Base-by-base conservation (phyloP, 2,113 vertebrate species). In the Canis aureus region DNA sequence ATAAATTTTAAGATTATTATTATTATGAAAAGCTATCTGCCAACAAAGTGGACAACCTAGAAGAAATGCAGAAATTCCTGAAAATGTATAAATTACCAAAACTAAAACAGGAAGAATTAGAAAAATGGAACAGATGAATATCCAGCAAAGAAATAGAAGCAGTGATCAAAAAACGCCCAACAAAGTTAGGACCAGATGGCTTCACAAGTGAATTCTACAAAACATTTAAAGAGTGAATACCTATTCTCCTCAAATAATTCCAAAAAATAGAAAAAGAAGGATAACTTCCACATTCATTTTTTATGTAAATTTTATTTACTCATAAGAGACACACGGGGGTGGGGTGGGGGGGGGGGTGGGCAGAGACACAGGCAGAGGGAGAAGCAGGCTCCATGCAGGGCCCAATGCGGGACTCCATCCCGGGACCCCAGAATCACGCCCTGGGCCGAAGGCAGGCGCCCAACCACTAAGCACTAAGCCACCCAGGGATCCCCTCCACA, bases 291-390 rank as follows among this genome's bases (percentile, higher is more conserved):
- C 12, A 76, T 49, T 76, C 43, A 49, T 43, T 43, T 38, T 38
- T 38, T 38, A 38, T 38, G 38, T 38, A 43, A 43, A 43, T 43
- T 43, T 43, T 43, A 43, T 43, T 43, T 43, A 43, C 43, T 43
- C 43, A 43, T 43, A 7, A 43, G 43, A 43, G 6, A 43, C 43
- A 43, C 7, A 43, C 43, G 43, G 43, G 43, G 43, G 5, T 38
- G 43, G 43, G 5, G 5, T 1, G 1, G 5, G 43, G 43, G 5
- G 43, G 43, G 5, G 6, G 43, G 43, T 1, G 43, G 1, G 6
- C 43, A 43, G 43, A 43, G 43, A 43, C 43, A 43, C 43, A 43
- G 43, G 43, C 43, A 43, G 43, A 43, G 7, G 43, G 43, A 43
- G 43, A 43, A 43, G 43, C 43, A 43, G 43, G 43, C 43, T 43